Evolutionary conservation across 35 echinoderm and acorn worm genomes (phyloP).

Genomic region (Heliocidaris tuberculata): DNA sequence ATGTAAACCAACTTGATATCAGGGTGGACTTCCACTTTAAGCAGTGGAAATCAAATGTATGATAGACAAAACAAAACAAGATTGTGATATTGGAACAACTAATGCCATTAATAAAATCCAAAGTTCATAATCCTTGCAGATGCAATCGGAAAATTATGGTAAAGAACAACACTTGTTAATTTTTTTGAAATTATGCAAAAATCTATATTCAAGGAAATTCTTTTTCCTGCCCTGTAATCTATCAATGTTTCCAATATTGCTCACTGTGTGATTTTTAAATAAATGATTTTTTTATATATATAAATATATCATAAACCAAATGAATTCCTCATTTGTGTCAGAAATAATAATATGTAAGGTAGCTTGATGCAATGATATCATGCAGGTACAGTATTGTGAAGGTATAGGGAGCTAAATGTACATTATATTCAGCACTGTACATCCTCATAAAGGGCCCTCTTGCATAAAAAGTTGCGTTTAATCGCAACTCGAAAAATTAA

Average conservation of each 20-base stretch:
- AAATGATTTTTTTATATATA: neutral
- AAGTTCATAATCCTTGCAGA: neutral
- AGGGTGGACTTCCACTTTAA: neutral
- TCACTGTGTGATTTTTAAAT: neutral
- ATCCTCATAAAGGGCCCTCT: no score
- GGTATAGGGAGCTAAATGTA: no score
- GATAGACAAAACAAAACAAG: no score
- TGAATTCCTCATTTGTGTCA: neutral
- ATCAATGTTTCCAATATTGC: neutral
- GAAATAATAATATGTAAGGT: no score
- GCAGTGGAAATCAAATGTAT: neutral
- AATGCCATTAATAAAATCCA: no score
- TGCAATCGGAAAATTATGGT: neutral
- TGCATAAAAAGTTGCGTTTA: no score
- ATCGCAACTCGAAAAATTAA: no score
- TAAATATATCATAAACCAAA: neutral
- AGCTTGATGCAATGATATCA: no score
- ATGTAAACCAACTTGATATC: neutral
- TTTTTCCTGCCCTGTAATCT: neutral
- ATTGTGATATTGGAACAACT: no score
- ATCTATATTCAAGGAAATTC: neutral
- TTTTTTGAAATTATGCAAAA: neutral
- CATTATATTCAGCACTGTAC: no score
- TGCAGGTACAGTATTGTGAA: no score
- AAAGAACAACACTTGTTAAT: neutral